Percentiles rank a stretch among this genome's conserved stretches.
phyloP scores from a whole-genome alignment of 2,888 invertebrate genomes.

The Lasioglossum oenotherae region DNA sequence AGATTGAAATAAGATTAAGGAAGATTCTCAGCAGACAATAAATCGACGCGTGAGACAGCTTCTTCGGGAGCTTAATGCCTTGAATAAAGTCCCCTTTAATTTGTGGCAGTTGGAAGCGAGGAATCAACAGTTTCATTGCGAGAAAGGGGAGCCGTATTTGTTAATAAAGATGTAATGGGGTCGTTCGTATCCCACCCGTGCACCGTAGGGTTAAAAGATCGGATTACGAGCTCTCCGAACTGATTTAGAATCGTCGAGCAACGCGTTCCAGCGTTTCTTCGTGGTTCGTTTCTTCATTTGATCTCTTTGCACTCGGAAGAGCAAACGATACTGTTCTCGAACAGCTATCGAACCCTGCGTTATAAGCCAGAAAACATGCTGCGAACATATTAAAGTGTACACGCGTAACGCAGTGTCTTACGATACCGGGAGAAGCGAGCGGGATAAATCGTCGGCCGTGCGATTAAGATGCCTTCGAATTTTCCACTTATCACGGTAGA shows the following conservation, averaged over 20 bases:
- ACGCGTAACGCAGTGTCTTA: neutral
- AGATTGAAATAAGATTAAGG: neutral
- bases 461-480: conserved; percentile 55
- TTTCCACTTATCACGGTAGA: conserved; percentile 55
- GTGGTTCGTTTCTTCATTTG: neutral
- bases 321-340: conserved; percentile 4
- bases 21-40: neutral
- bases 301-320: neutral
- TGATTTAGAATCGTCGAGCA: conserved; percentile 5
- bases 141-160: neutral
- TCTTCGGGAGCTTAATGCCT: neutral
- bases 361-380: neutral
- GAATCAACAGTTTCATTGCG: neutral
- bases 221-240: neutral
- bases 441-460: conserved; percentile 39
- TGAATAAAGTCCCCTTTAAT: neutral
- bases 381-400: neutral
- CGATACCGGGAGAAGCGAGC: neutral
- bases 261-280: neutral
- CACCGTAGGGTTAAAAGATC: neutral
- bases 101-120: neutral
- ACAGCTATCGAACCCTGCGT: neutral
- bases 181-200: neutral
- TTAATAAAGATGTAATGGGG: neutral
- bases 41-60: neutral